Evolutionary conservation across 2,797 vertebrate genomes (phyloP).

Genomic region (Leptodactylus fallax): DNA sequence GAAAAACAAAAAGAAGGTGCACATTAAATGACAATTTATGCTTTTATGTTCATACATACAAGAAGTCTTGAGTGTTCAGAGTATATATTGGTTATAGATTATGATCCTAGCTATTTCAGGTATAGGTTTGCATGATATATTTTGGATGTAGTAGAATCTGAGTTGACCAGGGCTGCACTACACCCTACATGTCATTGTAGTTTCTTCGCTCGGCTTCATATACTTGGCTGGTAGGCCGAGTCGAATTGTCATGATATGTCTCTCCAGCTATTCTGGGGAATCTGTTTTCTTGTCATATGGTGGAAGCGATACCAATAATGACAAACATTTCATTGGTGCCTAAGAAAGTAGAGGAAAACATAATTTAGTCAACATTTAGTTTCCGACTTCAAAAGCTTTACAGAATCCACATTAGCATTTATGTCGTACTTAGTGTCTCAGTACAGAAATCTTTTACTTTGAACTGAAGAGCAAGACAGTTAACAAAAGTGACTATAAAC

Average conservation of each 20-base stretch:
- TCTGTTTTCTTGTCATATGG: neutral
- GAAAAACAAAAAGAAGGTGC: neutral
- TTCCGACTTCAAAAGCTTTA: conserved; percentile 60
- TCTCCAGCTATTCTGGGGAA: neutral
- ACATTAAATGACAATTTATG: neutral
- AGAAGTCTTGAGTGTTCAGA: no score
- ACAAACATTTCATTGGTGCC: conserved; percentile 32
- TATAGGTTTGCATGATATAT: no score
- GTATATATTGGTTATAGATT: no score
- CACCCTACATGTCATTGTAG: neutral
- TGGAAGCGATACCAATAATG: neutral
- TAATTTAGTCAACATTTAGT: conserved; percentile 29
- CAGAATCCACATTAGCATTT: conserved; percentile 34
- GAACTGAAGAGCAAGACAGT: conserved; percentile 54
- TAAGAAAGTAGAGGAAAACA: conserved; percentile 43
- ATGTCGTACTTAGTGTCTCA: conserved; percentile 39
- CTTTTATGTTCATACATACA: no score
- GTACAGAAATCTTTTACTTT: conserved; percentile 47
- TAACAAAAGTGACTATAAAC: conserved; percentile 59
- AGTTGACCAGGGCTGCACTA: no score
- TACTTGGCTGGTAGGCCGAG: neutral
- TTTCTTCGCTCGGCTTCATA: neutral
- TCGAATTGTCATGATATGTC: neutral
- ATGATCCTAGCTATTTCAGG: no score
- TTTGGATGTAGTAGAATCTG: no score